phyloP scores from a whole-genome alignment of 2,888 invertebrate species.

The Podotricha telesiphe region DNA sequence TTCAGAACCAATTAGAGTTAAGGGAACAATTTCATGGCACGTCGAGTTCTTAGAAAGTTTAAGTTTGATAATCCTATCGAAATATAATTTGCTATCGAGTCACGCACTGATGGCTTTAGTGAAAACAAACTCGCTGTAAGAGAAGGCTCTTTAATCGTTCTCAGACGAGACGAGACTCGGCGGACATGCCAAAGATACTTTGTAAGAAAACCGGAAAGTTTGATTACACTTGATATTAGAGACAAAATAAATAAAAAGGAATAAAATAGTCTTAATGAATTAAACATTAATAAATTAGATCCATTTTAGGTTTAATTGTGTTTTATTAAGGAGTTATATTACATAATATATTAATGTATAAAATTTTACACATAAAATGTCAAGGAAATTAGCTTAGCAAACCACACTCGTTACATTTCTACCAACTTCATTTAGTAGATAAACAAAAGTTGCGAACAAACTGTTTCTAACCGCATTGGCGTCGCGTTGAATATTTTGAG shows the following conservation, averaged over 20 bases:
- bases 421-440: constrained; percentile 21
- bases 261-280: neutral
- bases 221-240: neutral
- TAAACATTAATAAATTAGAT: too few species aligned
- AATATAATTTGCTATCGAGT: constrained; percentile 37
- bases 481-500: constrained; percentile 10
- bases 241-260: neutral
- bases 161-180: constrained; percentile 31
- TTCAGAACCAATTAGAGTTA: constrained; percentile 28
- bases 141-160: constrained; percentile 33
- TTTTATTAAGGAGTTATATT: neutral
- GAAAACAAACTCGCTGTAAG: constrained; percentile 36
- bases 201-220: neutral
- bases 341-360: neutral
- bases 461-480: neutral
- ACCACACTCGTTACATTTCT: constrained; percentile 20
- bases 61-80: constrained; percentile 24
- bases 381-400: neutral
- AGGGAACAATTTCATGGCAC: constrained; percentile 32
- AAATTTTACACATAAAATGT: neutral
- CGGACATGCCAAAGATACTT: constrained; percentile 25
- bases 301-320: neutral
- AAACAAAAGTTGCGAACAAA: constrained; percentile 32
- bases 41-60: constrained; percentile 30
- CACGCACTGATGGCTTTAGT: constrained; percentile 37